Evolutionary conservation across 1,140 invertebrate species (phyloP), one percentile per base, ranked within the genome.

Genomic region (Drosophila tani): DNA sequence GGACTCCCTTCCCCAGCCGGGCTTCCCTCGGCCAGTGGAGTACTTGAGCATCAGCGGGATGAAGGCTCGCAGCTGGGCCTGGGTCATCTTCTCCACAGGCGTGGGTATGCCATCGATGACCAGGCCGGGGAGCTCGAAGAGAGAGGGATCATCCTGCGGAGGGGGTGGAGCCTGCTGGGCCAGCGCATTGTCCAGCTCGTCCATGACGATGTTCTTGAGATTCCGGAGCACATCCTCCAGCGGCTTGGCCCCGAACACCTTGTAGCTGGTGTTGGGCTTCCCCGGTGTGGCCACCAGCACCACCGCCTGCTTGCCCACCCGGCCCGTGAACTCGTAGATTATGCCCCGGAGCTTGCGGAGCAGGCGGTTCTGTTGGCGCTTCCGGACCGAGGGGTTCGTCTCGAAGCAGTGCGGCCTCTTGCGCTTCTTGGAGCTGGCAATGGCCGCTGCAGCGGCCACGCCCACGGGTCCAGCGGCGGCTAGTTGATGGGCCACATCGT

Each of bases 41-140:
- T 99, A 99, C 94, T 99, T 99, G 69, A 99, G 94, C 98, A 99
- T 99, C 65, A 99, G 95, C 46, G 98, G 98, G 82, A 99, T 99
- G 93, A 99, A 99, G 50, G 98, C 98, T 75, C 98, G 94, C 45
- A 99, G 94, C 93, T 99, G 98, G 40, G 98, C 98, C 93, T 99
- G 98, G 21, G 98, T 99, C 98, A 99, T 99, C 95, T 99, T 99
- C 93, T 99, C 98, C 0, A 99, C 98, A 3, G 98, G 98, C 45
- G 98, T 99, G 35, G 98, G 98, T 92, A 99, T 99, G 49, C 97
- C 98, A 93, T 99, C 98, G 80, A 99, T 98, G 75, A 99, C 98
- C 41, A 99, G 94, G 17, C 98, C 98, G 57, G 98, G 98, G 91
- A 99, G 94, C 94, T 99, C 98, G 93, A 99, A 98, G 41, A 99